phyloP scores from a whole-genome alignment of 2,113 vertebrate species.

The Tetrao urogallus region DNA sequence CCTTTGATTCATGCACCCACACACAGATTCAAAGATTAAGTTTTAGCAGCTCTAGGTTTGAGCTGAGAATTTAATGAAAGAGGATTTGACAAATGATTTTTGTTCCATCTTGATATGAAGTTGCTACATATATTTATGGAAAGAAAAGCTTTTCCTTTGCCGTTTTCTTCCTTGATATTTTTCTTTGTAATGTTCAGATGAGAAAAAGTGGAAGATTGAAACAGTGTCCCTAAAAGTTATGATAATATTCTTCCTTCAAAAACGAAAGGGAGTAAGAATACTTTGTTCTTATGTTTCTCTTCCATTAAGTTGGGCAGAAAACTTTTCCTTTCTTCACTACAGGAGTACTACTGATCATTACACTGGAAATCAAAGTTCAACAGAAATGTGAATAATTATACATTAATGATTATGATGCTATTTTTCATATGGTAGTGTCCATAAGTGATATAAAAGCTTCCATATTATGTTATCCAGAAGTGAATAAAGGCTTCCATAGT shows the following conservation, averaged over 20 bases:
- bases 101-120: not conserved
- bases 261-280: not conserved
- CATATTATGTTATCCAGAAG: not conserved
- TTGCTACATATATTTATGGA: not conserved
- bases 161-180: not conserved
- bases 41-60: not conserved
- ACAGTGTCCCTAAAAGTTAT: not conserved
- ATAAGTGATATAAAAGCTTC: not conserved
- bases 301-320: not conserved
- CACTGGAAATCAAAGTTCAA: not conserved
- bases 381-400: not conserved
- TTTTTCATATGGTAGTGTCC: not conserved
- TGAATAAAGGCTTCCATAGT: too few relatives aligned
- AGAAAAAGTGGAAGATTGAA: not conserved
- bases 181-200: not conserved
- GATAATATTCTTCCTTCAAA: not conserved
- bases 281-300: not conserved
- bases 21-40: slow-evolving; percentile 35
- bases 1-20: slow-evolving; percentile 47
- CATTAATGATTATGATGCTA: not conserved
- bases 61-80: slow-evolving; percentile 20
- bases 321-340: not conserved
- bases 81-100: not conserved
- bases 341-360: not conserved
- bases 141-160: not conserved